These are phyloP conservation scores for Meteorus cinctellus DNA, from an alignment of 2,888 invertebrate species.

Conservation along the genomic window DNA sequence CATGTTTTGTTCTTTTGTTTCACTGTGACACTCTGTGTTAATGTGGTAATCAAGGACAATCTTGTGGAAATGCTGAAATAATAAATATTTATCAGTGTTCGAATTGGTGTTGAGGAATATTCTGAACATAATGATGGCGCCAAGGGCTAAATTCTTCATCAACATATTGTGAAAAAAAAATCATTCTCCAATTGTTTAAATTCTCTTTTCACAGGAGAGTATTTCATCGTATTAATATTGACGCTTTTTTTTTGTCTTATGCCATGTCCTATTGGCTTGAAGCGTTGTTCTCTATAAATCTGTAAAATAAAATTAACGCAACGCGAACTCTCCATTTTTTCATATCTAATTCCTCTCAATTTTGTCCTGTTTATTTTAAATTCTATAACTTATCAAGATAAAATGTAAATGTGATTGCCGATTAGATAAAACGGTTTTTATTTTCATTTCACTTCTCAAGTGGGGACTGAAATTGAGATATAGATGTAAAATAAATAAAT, in stretches of 20 bases:
- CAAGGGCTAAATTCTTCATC: neutral
- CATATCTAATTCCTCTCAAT: neutral
- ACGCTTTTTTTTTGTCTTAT: neutral
- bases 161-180: neutral
- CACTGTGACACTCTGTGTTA: slow-evolving; percentile 22
- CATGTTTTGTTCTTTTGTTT: neutral
- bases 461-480: neutral
- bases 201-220: neutral
- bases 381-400: neutral
- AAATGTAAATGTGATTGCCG: slow-evolving; percentile 12
- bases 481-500: slow-evolving; percentile 10
- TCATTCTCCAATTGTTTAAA: neutral
- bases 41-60: neutral
- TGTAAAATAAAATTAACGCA: slow-evolving; percentile 26
- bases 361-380: neutral
- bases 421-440: neutral
- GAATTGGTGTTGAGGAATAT: neutral
- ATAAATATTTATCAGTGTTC: slow-evolving; percentile 8
- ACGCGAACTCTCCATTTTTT: slow-evolving; percentile 11
- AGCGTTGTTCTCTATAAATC: slow-evolving; percentile 24
- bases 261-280: slow-evolving; percentile 21
- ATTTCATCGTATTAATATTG: neutral
- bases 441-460: neutral
- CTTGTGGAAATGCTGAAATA: neutral
- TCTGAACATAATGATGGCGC: neutral